Percentiles rank a stretch among this genome's conserved stretches.
Evolutionary conservation across 2,113 vertebrate species (phyloP).

Genomic region (Chiloscyllium plagiosum): DNA sequence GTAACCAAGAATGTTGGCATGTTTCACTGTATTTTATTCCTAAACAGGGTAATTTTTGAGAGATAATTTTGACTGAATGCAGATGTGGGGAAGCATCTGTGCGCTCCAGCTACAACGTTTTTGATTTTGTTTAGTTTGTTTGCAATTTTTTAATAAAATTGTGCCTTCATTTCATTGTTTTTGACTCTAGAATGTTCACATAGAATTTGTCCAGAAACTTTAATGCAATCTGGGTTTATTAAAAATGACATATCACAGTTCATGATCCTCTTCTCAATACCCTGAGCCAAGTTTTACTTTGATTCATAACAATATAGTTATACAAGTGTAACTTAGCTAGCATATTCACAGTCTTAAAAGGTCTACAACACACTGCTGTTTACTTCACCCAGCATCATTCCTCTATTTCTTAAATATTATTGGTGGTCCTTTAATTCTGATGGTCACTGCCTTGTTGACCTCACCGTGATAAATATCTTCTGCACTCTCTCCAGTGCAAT

Average conservation of each 20-base stretch:
- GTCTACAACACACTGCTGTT: neutral
- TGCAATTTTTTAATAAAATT: slow-evolving; percentile 29
- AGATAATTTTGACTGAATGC: neutral
- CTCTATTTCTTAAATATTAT: neutral
- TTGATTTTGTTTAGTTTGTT: slow-evolving; percentile 12
- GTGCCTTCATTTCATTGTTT: neutral
- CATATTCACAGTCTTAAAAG: neutral
- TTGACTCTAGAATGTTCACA: neutral
- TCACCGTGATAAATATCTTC: too few species aligned
- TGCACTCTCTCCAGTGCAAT: too few species aligned
- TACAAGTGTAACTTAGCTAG: neutral
- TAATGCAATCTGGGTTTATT: neutral
- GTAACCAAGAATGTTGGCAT: neutral
- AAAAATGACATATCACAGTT: neutral
- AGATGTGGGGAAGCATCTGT: slow-evolving; percentile 1
- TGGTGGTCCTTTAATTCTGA: neutral
- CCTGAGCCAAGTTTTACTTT: neutral
- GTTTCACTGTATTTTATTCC: slow-evolving; percentile 9
- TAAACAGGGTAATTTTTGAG: slow-evolving; percentile 24
- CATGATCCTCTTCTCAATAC: neutral
- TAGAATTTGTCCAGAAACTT: neutral
- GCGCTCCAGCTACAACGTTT: neutral
- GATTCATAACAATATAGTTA: neutral
- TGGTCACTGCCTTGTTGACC: too few species aligned
- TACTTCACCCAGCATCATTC: neutral